Conservation (phyloP, 35 echinoderm and acorn worm species). For the Apostichopus californicus region DNA sequence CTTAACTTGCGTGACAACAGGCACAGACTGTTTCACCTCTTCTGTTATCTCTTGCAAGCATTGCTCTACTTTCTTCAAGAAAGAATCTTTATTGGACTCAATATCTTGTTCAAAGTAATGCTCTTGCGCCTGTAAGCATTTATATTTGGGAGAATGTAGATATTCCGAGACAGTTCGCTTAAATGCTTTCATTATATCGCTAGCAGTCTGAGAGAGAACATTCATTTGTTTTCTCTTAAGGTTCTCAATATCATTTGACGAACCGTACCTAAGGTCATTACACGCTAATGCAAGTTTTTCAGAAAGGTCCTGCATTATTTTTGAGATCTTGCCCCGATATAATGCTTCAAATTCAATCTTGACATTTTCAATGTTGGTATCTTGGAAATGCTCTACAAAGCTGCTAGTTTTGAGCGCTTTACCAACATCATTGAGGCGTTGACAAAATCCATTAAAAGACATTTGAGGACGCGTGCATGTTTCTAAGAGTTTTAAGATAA, state of each 20-base stretch:
- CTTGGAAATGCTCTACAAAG: slow-evolving; percentile 26
- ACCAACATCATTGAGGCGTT: not conserved
- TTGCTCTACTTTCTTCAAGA: not conserved
- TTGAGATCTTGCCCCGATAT: not conserved
- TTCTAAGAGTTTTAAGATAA: not conserved
- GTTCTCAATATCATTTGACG: not conserved
- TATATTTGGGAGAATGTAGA: not conserved
- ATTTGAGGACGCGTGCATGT: not conserved
- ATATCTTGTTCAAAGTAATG: slow-evolving; percentile 32
- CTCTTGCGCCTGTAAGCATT: not conserved
- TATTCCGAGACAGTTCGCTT: not conserved
- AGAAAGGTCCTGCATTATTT: not conserved
- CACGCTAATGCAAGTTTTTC: not conserved
- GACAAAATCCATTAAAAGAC: not conserved
- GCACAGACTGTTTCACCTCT: not conserved
- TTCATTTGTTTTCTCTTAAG: not conserved
- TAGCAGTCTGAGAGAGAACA: not conserved
- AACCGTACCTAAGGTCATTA: not conserved
- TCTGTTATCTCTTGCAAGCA: not conserved
- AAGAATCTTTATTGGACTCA: not conserved
- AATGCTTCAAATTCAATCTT: not conserved
- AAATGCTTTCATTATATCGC: not conserved
- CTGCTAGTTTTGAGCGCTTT: slow-evolving; percentile 2
- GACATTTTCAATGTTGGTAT: slow-evolving; percentile 35
- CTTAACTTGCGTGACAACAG: not conserved